Base-by-base conservation (phyloP, 2,888 invertebrate genomes). In the Scaptomyza caliginosa region DNA sequence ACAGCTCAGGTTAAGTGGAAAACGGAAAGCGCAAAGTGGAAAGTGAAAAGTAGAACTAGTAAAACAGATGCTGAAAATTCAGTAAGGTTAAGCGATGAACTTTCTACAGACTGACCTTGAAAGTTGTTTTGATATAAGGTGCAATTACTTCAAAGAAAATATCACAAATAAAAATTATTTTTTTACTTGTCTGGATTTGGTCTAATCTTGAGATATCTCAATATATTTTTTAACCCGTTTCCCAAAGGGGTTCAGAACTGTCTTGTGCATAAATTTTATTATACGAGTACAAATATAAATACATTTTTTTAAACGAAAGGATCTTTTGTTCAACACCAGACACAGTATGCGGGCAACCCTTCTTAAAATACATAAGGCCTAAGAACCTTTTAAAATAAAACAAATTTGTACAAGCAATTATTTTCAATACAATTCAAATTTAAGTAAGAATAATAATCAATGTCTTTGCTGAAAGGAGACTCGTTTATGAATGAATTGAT, bases 21-120 rank as follows among this genome's bases (percentile, higher is more conserved):
- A 26, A 10, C 11, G 19, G 0, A 11, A 17, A 49, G 11, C 36
- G 11, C 2, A 38, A 34, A 59, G 28, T 40, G 17, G 21, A 16
- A 32, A 21, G 24, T 34, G 13, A 1, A n/a, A 17, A 43, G 10
- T 40, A 13, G 10, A 54, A 34, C 28, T 40, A 4, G 32, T 32
- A 13, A 13, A 60, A 32, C 73, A 58, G 63, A 28, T 73, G 58
- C 58, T 58, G 5, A 39, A 54, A 58, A 51, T 64, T 64, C 52
- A 54, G 42, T 49, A 24, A 16, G 57, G 11, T 58, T 64, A 48
- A 68, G 57, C 39, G 51, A 30, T 8, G 38, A 51, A 52, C 34
- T 73, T 68, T 58, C 24, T 2, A 10, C 13, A 4, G 39, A 39
- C 46, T 68, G 54, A 48, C 64, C 73, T 51, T 67, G 40, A 13